A percentile compares a stretch with the other conserved stretches of the same genome.
phyloP scores from a whole-genome alignment of 2,888 invertebrate species.

The Trissolcus brochymenae region DNA sequence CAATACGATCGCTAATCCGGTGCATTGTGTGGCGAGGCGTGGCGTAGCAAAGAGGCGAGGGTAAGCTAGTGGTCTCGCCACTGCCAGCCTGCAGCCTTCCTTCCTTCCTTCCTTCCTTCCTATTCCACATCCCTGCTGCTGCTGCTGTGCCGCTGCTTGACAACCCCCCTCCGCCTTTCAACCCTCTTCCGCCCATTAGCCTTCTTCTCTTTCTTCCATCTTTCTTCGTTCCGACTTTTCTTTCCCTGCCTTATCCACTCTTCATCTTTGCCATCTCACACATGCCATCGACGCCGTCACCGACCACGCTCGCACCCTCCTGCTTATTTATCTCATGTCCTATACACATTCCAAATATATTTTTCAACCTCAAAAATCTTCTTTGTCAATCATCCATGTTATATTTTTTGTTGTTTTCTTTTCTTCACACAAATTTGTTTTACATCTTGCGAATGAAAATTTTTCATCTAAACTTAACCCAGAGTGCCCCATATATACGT shows the following conservation, averaged over 20 bases:
- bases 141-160: conserved; percentile 47
- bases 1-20: conserved; percentile 77
- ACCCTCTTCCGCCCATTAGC: conserved; percentile 52
- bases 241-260: conserved; percentile 34
- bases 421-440: too few species aligned
- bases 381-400: too few species aligned
- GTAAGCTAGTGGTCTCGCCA: conserved; percentile 67
- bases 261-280: conserved; percentile 58
- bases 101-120: conserved; percentile 58
- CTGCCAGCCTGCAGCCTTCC: conserved; percentile 62
- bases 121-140: conserved; percentile 29
- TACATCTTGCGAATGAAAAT: too few species aligned
- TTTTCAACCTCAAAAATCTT: too few species aligned
- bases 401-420: too few species aligned
- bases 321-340: background rate
- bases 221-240: conserved; percentile 24
- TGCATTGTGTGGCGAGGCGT: conserved; percentile 76
- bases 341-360: too few species aligned
- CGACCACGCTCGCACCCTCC: background rate
- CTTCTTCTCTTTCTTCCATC: conserved; percentile 46
- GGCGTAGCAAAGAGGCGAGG: conserved; percentile 75
- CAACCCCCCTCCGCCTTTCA: conserved; percentile 54
- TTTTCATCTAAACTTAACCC: too few species aligned
- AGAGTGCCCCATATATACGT: too few species aligned
- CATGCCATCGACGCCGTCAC: conserved; percentile 1